Percentiles rank a stretch among this genome's conserved stretches.
Conservation (phyloP, 2,113 vertebrate genomes). For the Phalacrocorax brasilianus region DNA sequence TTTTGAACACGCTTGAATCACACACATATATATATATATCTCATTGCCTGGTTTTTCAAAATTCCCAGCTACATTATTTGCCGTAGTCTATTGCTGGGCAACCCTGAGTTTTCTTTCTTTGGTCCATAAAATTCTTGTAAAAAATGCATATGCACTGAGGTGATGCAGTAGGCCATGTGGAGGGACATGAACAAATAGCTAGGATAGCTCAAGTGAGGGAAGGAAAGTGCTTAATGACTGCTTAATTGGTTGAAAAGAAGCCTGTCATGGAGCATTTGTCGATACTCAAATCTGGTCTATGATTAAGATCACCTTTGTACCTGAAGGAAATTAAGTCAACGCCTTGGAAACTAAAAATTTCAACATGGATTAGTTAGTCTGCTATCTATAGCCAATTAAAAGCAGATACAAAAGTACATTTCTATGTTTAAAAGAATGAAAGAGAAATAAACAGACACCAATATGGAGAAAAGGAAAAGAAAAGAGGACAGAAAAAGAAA, state of each 20-base stretch:
- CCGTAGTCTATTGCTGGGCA: not conserved
- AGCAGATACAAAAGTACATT: not conserved
- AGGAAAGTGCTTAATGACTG: not conserved
- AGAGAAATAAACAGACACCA: not conserved
- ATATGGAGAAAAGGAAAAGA: not conserved
- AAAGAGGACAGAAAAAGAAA: slow-evolving; percentile 1
- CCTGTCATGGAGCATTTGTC: not conserved
- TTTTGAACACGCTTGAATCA: slow-evolving; percentile 50
- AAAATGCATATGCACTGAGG: not conserved
- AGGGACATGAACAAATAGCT: not conserved
- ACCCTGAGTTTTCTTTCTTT: not conserved
- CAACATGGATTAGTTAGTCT: not conserved
- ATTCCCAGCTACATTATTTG: not conserved
- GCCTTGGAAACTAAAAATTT: not conserved
- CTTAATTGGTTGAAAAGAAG: not conserved
- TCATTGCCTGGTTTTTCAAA: slow-evolving; percentile 3
- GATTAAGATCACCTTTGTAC: not conserved
- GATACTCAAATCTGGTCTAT: not conserved
- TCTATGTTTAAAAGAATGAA: not conserved
- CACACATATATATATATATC: not conserved
- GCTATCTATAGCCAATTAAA: not conserved
- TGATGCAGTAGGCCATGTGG: not conserved
- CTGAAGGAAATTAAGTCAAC: not conserved
- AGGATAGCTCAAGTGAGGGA: not conserved
- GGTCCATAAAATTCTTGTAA: not conserved